Evolutionary conservation across 2,113 vertebrate species (phyloP).

Genomic region (Phodopus roborovskii): DNA sequence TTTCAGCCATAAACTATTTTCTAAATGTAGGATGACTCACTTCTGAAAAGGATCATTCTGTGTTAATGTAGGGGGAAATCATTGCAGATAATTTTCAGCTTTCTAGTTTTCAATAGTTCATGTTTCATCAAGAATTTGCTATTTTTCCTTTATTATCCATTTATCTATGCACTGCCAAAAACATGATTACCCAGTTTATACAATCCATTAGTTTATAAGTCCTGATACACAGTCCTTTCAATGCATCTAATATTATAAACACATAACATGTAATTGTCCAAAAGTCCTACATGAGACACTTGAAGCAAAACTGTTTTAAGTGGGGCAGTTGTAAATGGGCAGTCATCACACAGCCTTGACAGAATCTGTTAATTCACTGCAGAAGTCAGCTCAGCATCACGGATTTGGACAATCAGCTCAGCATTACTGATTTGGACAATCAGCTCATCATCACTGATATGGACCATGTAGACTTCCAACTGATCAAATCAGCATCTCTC

Average conservation of each 20-base stretch:
- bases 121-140: neutral
- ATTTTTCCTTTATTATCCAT: neutral
- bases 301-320: neutral
- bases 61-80: neutral
- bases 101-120: neutral
- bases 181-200: neutral
- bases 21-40: neutral
- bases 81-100: neutral
- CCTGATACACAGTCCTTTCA: neutral
- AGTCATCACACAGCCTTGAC: too few relatives aligned
- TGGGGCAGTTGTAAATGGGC: neutral
- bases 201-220: neutral
- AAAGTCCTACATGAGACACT: neutral
- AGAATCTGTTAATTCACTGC: neutral
- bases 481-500: neutral
- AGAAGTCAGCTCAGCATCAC: neutral
- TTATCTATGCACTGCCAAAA: neutral
- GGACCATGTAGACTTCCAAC: neutral
- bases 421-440: too few relatives aligned
- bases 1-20: neutral
- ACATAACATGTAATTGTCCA: neutral
- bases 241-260: neutral
- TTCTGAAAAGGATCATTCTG: neutral
- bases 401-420: neutral
- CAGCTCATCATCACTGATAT: too few relatives aligned